Base-by-base conservation (phyloP, 2,888 invertebrate species). In the Metopia argyrocephala region DNA sequence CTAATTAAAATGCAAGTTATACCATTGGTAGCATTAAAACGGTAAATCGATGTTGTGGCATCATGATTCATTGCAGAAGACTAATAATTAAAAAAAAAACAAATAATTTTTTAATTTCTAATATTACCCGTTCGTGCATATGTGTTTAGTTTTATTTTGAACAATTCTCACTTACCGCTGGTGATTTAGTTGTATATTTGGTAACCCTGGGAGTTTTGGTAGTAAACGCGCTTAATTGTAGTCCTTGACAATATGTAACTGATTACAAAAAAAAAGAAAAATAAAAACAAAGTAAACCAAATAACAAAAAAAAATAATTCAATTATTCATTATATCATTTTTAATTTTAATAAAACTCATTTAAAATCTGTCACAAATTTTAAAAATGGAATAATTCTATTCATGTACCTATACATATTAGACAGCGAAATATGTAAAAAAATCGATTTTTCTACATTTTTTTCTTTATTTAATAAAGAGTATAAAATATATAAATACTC, bases 1-100 rank as follows among this genome's bases (percentile, higher is more conserved):
- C 89, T 89, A 84, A 96, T 92, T 28, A 96, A 91, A 83, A 96
- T 96, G 87, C 96, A 96, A 0, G 96, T 95, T 82, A 94, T 93
- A 1, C 94, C 95, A 69, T 93, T 93, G 82, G 93, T 92, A 50
- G 93, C 93, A 84, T 93, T 93, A 31, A 95, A 91, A 56, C 95
- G 92, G 87, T 95, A 96, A 12, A 94, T 91, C 12, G 92, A 92
- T 25, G 92, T 91, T 84, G 91, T 91, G 12, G 90, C 87, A 79
- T 90, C 88, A 62, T 88, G 88, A 76, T 88, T 88, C 83, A 88
- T 87, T 5, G 88, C 87, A 65, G 87, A 90, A 80, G 86, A 90
- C 89, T 89, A 85, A 9, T 59, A 25, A 57, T 1, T 54, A 0
- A 15, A 70, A 45, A 38, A 3, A 28, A 45, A 56, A 2, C 28